Conservation (phyloP, 2,113 vertebrate genomes). For the Grallaria varia region DNA sequence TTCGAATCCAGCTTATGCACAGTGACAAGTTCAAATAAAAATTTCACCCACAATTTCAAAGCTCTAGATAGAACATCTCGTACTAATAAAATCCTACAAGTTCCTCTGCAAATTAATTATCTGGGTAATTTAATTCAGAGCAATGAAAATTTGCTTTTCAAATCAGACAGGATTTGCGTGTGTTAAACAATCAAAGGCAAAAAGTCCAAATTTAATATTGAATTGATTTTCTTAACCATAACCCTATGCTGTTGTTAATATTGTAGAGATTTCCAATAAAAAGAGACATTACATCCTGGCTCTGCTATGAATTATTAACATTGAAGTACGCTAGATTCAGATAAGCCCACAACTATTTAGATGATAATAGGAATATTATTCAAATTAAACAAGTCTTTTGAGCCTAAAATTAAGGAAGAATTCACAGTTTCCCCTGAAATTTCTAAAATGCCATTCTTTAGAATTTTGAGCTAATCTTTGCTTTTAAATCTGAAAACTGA, state of each 20-base stretch:
- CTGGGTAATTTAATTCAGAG: neutral
- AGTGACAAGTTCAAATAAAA: neutral
- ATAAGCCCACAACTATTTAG: neutral
- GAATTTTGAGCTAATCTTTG: neutral
- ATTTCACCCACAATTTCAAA: neutral
- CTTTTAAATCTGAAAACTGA: neutral
- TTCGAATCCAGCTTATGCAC: neutral
- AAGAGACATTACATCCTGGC: neutral
- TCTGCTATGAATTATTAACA: neutral
- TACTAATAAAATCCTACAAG: neutral
- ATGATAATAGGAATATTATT: neutral
- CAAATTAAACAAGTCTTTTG: neutral
- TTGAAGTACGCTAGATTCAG: neutral
- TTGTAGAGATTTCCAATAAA: neutral
- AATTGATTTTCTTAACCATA: conserved; percentile 8
- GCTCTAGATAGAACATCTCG: neutral
- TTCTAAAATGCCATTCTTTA: neutral
- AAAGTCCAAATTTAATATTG: neutral
- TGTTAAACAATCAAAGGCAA: neutral
- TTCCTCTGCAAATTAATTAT: neutral
- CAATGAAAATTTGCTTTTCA: neutral
- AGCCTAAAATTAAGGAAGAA: neutral
- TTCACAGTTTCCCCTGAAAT: neutral
- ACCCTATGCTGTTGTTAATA: neutral
- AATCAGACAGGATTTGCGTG: neutral